Evolutionary conservation across 2,888 invertebrate species (phyloP), one percentile per base, ranked within the genome.

Genomic region (Drepana falcataria): DNA sequence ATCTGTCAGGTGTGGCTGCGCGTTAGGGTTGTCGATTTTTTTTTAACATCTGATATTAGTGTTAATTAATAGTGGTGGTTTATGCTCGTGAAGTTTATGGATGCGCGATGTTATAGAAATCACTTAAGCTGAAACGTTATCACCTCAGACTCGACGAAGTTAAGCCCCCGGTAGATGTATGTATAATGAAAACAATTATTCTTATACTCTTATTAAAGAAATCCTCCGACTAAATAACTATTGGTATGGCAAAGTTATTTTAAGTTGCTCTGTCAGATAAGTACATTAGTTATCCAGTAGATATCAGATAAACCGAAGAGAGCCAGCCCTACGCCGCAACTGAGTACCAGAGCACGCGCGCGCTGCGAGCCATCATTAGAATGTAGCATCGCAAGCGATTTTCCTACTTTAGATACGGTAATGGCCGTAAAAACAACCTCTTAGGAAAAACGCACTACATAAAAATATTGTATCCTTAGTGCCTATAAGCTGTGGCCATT

Each of bases 401-500:
- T 87, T 91, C 91, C 91, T 85, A 90, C 88, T 90, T 87, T 84
- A 90, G 91, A 85, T 80, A 79, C 81, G 79, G 85, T 84, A 84
- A 88, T 88, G 85, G 80, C 72, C 71, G 80, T 85, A 91, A 90
- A 91, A 90, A 90, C 87, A 68, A 64, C 77, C 60, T 61, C 79
- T 70, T 70, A 82, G 83, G 85, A 87, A 90, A 90, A 89, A 90
- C 85, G 76, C 51, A 76, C 72, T 62, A 85, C 83, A 90, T 91
- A 91, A 89, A 91, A 91, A 91, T 90, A 91, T 91, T 89, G 89
- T 85, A 89, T 87, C 85, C 87, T 81, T 83, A 77, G 78, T 80
- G 79, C 80, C 73, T 85, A 87, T 90, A 87, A 77, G 81, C 79
- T 73, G 75, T 78, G 72, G 81, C 87, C 90, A 85, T 88, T 90